Percentiles rank a stretch among this genome's conserved stretches.
phyloP scores from a whole-genome alignment of 2,888 invertebrate genomes.

The Molorchus minor region DNA sequence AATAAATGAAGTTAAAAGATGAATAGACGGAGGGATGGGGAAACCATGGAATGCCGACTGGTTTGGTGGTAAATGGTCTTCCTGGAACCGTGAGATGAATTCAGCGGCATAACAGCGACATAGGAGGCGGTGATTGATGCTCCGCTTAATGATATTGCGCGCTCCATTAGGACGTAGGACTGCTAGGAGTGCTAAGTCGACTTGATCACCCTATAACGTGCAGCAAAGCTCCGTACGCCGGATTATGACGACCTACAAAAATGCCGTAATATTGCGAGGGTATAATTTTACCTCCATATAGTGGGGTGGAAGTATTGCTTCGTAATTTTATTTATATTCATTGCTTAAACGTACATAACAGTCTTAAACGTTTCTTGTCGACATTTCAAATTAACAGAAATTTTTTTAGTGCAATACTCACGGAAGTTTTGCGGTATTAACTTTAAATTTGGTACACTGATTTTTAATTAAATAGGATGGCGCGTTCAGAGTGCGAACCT shows the following conservation, averaged over 20 bases:
- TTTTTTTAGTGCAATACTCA: no score
- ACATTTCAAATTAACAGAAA: no score
- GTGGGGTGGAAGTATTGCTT: no score
- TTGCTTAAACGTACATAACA: no score
- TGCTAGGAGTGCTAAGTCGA: constrained; percentile 21
- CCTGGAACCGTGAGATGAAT: constrained; percentile 25
- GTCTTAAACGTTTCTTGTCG: no score
- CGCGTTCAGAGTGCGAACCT: no score
- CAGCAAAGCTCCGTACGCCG: constrained; percentile 26
- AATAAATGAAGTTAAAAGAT: constrained; percentile 23
- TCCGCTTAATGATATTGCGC: constrained; percentile 41
- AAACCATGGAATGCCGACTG: constrained; percentile 22
- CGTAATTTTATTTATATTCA: no score
- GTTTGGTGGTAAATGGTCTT: constrained; percentile 25
- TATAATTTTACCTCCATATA: no score
- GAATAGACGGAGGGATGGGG: constrained; percentile 17
- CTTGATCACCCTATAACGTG: constrained; percentile 40
- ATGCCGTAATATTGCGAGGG: constrained; percentile 23
- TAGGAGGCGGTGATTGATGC: constrained; percentile 45
- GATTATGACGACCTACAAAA: constrained; percentile 32
- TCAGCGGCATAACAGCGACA: constrained; percentile 21
- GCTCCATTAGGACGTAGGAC: constrained; percentile 31
- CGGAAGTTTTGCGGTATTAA: no score
- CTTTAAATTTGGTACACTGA: no score
- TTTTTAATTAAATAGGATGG: no score